Conservation (phyloP, 2,113 vertebrate genomes). For the Chloropsis cyanopogon region DNA sequence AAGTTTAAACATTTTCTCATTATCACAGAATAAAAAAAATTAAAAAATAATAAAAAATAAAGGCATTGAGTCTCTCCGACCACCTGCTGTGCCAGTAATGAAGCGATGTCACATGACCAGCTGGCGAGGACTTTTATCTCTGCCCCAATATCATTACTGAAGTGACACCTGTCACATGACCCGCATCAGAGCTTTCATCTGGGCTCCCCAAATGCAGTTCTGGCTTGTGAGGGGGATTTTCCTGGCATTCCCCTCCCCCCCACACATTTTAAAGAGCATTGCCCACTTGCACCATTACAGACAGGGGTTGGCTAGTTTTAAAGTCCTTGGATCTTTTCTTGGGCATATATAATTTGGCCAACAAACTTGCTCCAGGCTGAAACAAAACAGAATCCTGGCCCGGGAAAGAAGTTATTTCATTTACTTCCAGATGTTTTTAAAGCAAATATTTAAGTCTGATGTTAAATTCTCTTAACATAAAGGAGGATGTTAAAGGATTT, state of each 20-base stretch:
- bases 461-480: slow-evolving; percentile 18
- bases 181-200: slow-evolving; percentile 73
- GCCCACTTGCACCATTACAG: slow-evolving; percentile 6
- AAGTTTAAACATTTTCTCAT: slow-evolving; percentile 85
- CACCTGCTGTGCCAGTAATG: slow-evolving; percentile 79
- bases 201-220: slow-evolving; percentile 64
- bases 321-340: neutral
- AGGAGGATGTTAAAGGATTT: slow-evolving; percentile 8
- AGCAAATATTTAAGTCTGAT: slow-evolving; percentile 54
- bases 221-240: slow-evolving; percentile 29
- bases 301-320: neutral
- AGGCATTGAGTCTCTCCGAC: slow-evolving; percentile 70
- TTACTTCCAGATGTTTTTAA: slow-evolving; percentile 26
- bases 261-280: slow-evolving; percentile 3
- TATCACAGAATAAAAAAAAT: slow-evolving; percentile 78
- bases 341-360: slow-evolving; percentile 2
- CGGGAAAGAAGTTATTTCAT: neutral
- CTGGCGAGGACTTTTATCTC: slow-evolving; percentile 78
- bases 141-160: slow-evolving; percentile 69
- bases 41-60: slow-evolving; percentile 75
- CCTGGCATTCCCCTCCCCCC: neutral
- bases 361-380: neutral
- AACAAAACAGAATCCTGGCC: neutral
- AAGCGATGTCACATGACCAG: slow-evolving; percentile 74
- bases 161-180: slow-evolving; percentile 81